Base-by-base conservation (phyloP, 2,113 vertebrate species). In the Tapirus terrestris region DNA sequence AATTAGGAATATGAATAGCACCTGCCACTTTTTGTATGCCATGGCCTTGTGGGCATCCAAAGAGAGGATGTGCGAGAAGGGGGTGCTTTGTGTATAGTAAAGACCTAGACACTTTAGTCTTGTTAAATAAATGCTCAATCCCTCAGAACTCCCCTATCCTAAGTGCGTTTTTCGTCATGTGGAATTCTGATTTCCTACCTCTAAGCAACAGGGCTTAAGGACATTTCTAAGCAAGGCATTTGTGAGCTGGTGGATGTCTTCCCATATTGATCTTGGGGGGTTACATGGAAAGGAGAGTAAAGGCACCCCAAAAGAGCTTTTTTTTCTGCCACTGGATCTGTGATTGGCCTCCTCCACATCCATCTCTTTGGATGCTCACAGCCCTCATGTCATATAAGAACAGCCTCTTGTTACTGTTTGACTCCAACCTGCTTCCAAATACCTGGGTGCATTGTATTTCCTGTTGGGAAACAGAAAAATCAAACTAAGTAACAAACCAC, bases 11-110 rank as follows among this genome's bases (percentile, higher is more conserved):
- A 0, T 4, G 65, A 76, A 21, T 5, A 4, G 20, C 0, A n/a
- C 33, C 61, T 33, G 4, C n/a, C 58, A 5, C 58, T 76, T 58
- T n/a, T 20, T 17, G 0, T 8, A 4, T 8, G 20, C 5, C 14
- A 0, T 0, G 5, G 12, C 1, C 0, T 21, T 12, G 43, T 3
- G 73, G 36, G 3, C 3, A 3, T n/a, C 29, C 31, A 58, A 8
- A 58, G 18, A 31, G 36, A 11, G 3, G 60, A 16, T 5, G 6
- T 10, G 39, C 8, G 20, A 27, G 76, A 25, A 45, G 4, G 82
- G 48, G 8, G 29, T 9, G 36, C 36, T 60, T 18, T 5, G 8
- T 76, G 25, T 12, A 1, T 18, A n/a, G 6, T 0, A 6, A 51
- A 17, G 18, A 8, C 17, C 65, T 36, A 2, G 63, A 61, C 27